These are phyloP conservation scores for Solenopsis invicta DNA, from an alignment of 1,140 invertebrate genomes.

Conservation along the genomic window DNA sequence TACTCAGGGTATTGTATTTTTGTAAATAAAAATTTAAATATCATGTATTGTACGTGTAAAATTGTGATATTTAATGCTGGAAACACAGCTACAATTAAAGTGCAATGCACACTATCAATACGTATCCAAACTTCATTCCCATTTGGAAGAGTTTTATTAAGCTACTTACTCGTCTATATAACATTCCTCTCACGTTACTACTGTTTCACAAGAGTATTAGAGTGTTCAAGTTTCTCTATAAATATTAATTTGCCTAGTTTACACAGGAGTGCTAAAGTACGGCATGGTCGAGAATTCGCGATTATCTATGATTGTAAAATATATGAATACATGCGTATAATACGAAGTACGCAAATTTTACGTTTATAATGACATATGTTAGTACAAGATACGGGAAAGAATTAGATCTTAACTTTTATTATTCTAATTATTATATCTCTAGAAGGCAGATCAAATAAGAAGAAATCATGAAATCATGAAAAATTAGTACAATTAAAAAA, in stretches of 20 bases:
- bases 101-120: conserved; percentile 1
- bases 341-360: neutral
- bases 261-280: conserved; percentile 19
- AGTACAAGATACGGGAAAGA: neutral
- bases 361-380: neutral
- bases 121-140: neutral
- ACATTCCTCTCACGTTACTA: conserved; percentile 27
- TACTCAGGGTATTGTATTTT: neutral
- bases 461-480: neutral
- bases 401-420: neutral
- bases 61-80: neutral
- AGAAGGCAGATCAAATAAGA: neutral
- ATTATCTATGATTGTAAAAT: conserved; percentile 55
- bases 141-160: conserved; percentile 51
- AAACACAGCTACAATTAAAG: conserved; percentile 1
- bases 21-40: neutral
- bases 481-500: neutral
- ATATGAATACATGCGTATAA: conserved; percentile 12
- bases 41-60: neutral
- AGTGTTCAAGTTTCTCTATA: conserved; percentile 55
- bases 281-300: conserved; percentile 18
- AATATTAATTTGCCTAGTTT: conserved; percentile 60
- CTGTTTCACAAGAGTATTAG: conserved; percentile 21
- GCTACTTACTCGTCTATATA: conserved; percentile 18
- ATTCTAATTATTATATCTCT: neutral